phyloP scores from a whole-genome alignment of 2,113 vertebrate species.

The Passerina amoena region DNA sequence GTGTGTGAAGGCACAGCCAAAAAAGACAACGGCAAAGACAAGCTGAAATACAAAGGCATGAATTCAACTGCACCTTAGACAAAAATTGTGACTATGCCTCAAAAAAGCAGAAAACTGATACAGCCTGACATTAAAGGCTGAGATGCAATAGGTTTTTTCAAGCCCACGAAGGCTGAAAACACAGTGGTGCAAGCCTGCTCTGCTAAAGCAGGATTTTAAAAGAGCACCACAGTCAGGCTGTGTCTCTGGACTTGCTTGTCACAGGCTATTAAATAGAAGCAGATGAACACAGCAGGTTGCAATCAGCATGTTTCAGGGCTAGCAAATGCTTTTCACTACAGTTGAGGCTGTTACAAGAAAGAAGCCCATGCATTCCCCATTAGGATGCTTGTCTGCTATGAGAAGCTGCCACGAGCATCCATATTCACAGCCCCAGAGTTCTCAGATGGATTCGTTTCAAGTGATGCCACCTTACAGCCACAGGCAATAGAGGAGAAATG shows the following conservation, averaged over 20 bases:
- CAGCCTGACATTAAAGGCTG: constrained; percentile 29
- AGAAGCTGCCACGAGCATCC: background rate
- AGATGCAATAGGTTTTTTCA: constrained; percentile 19
- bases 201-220: constrained; percentile 57
- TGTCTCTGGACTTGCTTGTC: constrained; percentile 60
- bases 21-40: constrained; percentile 74
- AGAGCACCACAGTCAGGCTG: constrained; percentile 70
- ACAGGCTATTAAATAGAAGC: constrained; percentile 69
- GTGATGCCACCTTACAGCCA: background rate
- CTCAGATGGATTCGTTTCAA: constrained; percentile 36
- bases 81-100: constrained; percentile 51
- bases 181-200: constrained; percentile 28
- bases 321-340: constrained; percentile 36
- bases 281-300: constrained; percentile 70
- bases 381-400: background rate
- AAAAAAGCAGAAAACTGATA: constrained; percentile 56
- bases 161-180: constrained; percentile 12
- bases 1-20: constrained; percentile 81
- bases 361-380: constrained; percentile 9
- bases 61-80: constrained; percentile 66
- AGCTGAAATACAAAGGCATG: constrained; percentile 72
- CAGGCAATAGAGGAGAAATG: constrained; percentile 2
- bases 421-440: constrained; percentile 45
- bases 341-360: constrained; percentile 22
- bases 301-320: constrained; percentile 58